Evolutionary conservation across 2,888 invertebrate species (phyloP), one percentile per base, ranked within the genome.

Genomic region (Chorisops tibialis): DNA sequence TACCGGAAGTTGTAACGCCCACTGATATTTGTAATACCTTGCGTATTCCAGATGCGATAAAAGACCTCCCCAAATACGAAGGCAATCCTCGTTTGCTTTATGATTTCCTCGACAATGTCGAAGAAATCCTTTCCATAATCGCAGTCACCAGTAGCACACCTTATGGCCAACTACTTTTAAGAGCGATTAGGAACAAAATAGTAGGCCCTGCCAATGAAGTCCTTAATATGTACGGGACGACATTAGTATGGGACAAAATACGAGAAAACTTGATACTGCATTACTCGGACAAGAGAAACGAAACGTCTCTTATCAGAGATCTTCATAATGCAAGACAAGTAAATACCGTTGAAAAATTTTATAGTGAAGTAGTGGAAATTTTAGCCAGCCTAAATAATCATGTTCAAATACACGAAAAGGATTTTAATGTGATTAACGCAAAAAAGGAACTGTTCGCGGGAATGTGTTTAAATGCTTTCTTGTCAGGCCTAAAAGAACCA

Each of bases 271-370:
- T 41, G 22, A 54, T 41, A 9, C 16, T 54, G 4, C 54, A 54
- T 14, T 41, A 54, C 24, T 41, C 41, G 14, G 54, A 54, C 11
- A 54, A 54, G 24, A 21, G 54, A n/a, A 54, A 54, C 21, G 22
- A 54, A 41, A 64, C 41, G 50, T 49, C 50, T 18, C 41, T 61
- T 49, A 51, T 64, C 50, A 41, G 30, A 43, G 56, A 64, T 41
- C 21, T 61, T 5, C 54, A 54, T 24, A 24, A 43, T 39, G 24
- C 24, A 22, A 21, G 41, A n/a, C 54, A 54, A 24, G 16, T 24
- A 14, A 54, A 54, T 21, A 4, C 54, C 3, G 14, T 54, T 12
- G 14, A 54, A 39, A 21, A 54, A 41, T 54, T 54, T 19, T 54
- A 54, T 16, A 54, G 54, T 22, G 12, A 19, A 9, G 41, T 54